Conservation (phyloP, 2,113 vertebrate species). For the Rhinogobius similis region DNA sequence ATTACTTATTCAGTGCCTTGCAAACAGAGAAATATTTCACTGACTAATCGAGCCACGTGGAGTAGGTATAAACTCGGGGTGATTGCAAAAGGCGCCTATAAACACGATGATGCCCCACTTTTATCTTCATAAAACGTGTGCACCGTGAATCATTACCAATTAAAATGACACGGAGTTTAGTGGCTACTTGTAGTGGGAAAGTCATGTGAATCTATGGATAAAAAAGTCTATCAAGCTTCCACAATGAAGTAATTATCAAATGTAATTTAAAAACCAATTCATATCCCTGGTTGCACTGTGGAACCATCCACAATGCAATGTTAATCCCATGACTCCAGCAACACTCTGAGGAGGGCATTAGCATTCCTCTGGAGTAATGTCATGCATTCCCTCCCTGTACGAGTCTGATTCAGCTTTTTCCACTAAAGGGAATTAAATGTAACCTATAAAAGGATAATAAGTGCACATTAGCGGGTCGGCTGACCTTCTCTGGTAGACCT, state of each 20-base stretch:
- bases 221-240: slow-evolving; percentile 1
- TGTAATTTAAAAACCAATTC: slow-evolving; percentile 9
- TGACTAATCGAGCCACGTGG: slow-evolving; percentile 14
- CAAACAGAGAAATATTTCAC: slow-evolving; percentile 32
- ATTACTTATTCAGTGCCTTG: slow-evolving; percentile 33
- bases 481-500: slow-evolving; percentile 18
- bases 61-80: not conserved
- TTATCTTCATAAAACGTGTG: not conserved
- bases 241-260: slow-evolving; percentile 6
- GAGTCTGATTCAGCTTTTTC: slow-evolving; percentile 17
- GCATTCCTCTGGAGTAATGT: slow-evolving; percentile 6
- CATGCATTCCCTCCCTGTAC: slow-evolving; percentile 18
- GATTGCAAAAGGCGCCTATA: slow-evolving; percentile 14
- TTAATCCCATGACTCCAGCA: slow-evolving; percentile 7
- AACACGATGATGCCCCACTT: slow-evolving; percentile 12
- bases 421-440: slow-evolving; percentile 24
- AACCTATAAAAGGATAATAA: slow-evolving; percentile 17
- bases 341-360: slow-evolving; percentile 18
- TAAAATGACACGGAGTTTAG: not conserved
- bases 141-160: slow-evolving; percentile 7
- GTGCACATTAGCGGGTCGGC: slow-evolving; percentile 13
- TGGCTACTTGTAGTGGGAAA: not conserved
- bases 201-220: slow-evolving; percentile 2
- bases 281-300: not conserved
- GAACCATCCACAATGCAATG: not conserved